Conservation (phyloP, 2,797 vertebrate species). For the Cryptoblepharus egeriae region DNA sequence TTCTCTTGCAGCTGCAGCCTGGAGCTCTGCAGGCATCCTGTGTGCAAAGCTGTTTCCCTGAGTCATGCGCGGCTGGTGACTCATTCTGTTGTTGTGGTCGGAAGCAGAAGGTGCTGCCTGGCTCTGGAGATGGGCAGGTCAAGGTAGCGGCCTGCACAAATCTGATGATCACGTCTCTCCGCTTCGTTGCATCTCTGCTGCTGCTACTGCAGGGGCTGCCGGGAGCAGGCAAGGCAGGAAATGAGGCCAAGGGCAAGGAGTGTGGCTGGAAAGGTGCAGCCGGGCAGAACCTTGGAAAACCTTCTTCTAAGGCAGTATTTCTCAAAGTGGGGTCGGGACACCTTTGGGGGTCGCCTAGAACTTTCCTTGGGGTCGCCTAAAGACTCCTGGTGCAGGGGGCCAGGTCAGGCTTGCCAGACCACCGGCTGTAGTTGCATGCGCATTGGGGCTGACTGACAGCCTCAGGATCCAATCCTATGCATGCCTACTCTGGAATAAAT, state of each 20-base stretch:
- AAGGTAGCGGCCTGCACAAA: neutral
- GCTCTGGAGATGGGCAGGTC: neutral
- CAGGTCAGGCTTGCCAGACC: too few species aligned
- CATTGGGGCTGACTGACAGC: too few species aligned
- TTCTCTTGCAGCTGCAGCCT: neutral
- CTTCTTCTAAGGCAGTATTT: neutral
- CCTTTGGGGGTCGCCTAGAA: too few species aligned
- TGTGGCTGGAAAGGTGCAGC: neutral
- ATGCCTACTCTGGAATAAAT: too few species aligned
- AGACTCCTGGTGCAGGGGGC: too few species aligned
- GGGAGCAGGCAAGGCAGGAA: neutral
- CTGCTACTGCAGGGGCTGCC: neutral
- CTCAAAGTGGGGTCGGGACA: too few species aligned
- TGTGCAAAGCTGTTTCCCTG: neutral
- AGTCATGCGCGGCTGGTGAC: neutral
- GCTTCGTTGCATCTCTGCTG: neutral
- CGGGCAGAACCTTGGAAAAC: neutral
- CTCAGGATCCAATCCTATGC: too few species aligned
- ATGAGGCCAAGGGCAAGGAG: neutral
- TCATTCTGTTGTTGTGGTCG: neutral
- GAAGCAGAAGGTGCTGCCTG: neutral
- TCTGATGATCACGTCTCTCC: too few species aligned
- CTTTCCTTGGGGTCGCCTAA: too few species aligned
- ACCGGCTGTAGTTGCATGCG: too few species aligned
- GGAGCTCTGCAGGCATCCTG: neutral